These are phyloP conservation scores for Drosophila helvetica DNA, from an alignment of 2,888 invertebrate genomes.

Conservation along the genomic window DNA sequence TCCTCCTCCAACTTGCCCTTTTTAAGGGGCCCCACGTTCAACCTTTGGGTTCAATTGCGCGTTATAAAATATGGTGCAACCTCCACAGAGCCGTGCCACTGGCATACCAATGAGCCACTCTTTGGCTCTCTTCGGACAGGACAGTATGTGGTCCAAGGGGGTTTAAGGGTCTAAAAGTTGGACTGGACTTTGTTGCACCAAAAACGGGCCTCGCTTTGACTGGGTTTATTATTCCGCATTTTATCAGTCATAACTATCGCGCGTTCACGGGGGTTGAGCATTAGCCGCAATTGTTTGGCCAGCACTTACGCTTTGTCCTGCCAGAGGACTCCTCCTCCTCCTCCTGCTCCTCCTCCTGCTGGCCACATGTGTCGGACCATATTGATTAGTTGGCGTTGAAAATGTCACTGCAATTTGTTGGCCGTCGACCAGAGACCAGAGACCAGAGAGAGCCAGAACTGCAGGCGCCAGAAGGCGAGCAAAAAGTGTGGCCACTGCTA, in stretches of 20 bases:
- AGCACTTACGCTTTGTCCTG: slow-evolving; percentile 65
- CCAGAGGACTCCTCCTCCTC: neutral
- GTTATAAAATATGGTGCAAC: slow-evolving; percentile 77
- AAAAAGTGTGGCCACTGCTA: slow-evolving; percentile 16
- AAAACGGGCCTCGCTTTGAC: neutral
- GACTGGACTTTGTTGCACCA: slow-evolving; percentile 15
- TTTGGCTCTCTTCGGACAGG: neutral
- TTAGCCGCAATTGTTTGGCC: slow-evolving; percentile 76
- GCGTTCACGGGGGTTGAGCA: slow-evolving; percentile 62
- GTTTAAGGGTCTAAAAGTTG: slow-evolving; percentile 16
- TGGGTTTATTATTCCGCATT: slow-evolving; percentile 60
- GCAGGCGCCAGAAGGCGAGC: slow-evolving; percentile 18
- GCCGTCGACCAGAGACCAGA: slow-evolving; percentile 17
- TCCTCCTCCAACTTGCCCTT: neutral
- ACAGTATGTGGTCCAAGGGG: slow-evolving; percentile 6
- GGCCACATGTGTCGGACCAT: slow-evolving; percentile 60
- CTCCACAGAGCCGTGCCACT: slow-evolving; percentile 53
- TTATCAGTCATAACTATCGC: slow-evolving; percentile 75
- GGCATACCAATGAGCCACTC: slow-evolving; percentile 66
- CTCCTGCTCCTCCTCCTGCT: neutral
- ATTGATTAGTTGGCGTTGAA: slow-evolving; percentile 77
- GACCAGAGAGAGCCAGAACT: slow-evolving; percentile 19
- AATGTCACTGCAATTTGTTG: slow-evolving; percentile 75
- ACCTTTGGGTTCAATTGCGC: slow-evolving; percentile 67
- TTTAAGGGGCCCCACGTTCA: slow-evolving; percentile 34